A percentile compares a stretch with the other conserved stretches of the same genome.
Conservation (phyloP, 1,140 invertebrate species). For the Dendrolimus punctatus region DNA sequence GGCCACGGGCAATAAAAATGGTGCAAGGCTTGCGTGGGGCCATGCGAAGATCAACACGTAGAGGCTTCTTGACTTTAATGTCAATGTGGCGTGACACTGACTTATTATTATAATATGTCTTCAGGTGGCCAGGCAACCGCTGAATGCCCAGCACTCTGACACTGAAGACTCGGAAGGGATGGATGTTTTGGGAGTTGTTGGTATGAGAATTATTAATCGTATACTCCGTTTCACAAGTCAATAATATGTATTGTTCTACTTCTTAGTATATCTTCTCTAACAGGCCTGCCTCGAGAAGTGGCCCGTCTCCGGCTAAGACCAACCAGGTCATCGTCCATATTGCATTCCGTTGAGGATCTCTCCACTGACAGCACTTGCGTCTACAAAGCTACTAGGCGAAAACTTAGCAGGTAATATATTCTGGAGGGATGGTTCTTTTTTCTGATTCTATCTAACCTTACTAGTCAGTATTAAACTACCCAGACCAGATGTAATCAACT, state of each 20-base stretch:
- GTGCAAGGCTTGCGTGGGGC: too few species aligned
- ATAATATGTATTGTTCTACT: too few species aligned
- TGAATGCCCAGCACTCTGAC: conserved; percentile 42
- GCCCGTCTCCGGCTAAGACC: conserved; percentile 59
- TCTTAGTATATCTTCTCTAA: not conserved
- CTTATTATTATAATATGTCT: conserved; percentile 5
- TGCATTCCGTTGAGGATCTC: conserved; percentile 82
- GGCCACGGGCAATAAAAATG: too few species aligned
- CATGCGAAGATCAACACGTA: too few species aligned
- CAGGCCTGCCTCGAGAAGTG: conserved; percentile 51
- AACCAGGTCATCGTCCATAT: conserved; percentile 77
- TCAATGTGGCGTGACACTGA: not conserved
- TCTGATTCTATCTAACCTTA: not conserved
- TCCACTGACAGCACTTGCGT: conserved; percentile 83
- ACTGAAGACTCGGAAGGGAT: conserved; percentile 57
- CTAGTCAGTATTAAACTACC: not conserved
- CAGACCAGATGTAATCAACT: not conserved
- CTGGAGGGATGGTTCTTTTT: not conserved
- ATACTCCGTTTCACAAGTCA: too few species aligned
- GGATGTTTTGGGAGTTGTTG: conserved; percentile 57
- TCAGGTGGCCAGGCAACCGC: conserved; percentile 35
- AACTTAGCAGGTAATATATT: conserved; percentile 50
- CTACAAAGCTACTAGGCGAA: conserved; percentile 74
- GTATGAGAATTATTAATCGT: conserved; percentile 22
- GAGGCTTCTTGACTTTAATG: too few species aligned